Evolutionary conservation across 2,888 invertebrate species (phyloP).

Genomic region (Dynastes maya): DNA sequence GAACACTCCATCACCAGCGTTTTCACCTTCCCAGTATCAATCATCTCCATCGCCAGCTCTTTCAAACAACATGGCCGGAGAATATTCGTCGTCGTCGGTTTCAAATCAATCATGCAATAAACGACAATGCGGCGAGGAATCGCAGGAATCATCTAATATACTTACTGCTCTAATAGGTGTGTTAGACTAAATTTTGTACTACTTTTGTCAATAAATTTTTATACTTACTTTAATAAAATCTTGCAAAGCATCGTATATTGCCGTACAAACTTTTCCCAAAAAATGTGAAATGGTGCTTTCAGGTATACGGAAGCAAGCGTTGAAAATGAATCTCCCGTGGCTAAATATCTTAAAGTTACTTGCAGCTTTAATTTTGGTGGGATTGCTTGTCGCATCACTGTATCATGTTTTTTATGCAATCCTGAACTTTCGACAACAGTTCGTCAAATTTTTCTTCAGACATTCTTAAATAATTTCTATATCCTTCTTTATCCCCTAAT

Average conservation of each 20-base stretch:
- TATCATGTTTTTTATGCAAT: conserved; percentile 52
- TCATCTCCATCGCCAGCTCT: too few relatives aligned
- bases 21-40: too few relatives aligned
- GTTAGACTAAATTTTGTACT: too few relatives aligned
- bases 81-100: too few relatives aligned
- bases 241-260: conserved; percentile 53
- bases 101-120: too few relatives aligned
- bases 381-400: conserved; percentile 54
- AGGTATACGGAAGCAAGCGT: conserved; percentile 53
- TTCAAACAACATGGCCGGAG: too few relatives aligned
- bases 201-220: too few relatives aligned
- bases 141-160: too few relatives aligned
- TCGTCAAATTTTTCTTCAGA: background rate
- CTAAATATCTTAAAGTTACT: conserved; percentile 57
- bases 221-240: conserved; percentile 9
- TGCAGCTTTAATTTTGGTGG: conserved; percentile 56
- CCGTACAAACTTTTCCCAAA: conserved; percentile 34
- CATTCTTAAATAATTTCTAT: background rate
- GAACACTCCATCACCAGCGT: too few relatives aligned
- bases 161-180: too few relatives aligned
- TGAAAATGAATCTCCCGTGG: conserved; percentile 2
- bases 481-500: background rate
- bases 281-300: conserved; percentile 56
- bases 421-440: conserved; percentile 37
- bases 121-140: too few relatives aligned